phyloP scores from a whole-genome alignment of 2,888 invertebrate genomes.

The Drosophila pseudotakahashii region DNA sequence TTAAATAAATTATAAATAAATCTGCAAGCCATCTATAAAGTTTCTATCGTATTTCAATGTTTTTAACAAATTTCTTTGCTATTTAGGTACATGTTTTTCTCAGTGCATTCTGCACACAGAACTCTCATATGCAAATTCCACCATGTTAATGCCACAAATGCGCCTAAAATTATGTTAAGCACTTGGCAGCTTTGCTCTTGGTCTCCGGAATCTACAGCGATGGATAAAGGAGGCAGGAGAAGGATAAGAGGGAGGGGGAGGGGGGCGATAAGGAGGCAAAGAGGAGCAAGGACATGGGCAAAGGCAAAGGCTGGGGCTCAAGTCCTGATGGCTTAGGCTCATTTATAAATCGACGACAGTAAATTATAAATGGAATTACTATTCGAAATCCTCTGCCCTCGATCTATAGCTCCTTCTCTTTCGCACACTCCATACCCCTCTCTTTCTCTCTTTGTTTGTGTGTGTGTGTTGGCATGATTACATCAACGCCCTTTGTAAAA shows the following conservation, averaged over 20 bases:
- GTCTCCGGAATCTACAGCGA: slow-evolving; percentile 3
- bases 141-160: slow-evolving; percentile 66
- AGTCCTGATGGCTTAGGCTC: slow-evolving; percentile 50
- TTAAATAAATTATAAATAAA: too few species aligned
- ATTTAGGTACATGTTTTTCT: background rate
- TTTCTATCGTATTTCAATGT: too few species aligned
- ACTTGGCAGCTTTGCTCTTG: slow-evolving; percentile 41
- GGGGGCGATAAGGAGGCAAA: slow-evolving; percentile 10
- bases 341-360: slow-evolving; percentile 76
- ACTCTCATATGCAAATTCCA: slow-evolving; percentile 35
- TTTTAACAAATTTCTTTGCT: too few species aligned
- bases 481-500: slow-evolving; percentile 57
- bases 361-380: slow-evolving; percentile 77
- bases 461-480: slow-evolving; percentile 5
- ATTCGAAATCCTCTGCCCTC: slow-evolving; percentile 23
- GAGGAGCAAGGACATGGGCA: background rate
- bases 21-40: too few species aligned
- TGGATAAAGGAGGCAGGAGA: background rate
- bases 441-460: background rate
- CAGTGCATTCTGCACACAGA: slow-evolving; percentile 10
- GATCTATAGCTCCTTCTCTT: background rate
- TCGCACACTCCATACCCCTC: background rate
- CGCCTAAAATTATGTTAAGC: slow-evolving; percentile 71
- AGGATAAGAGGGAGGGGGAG: background rate
- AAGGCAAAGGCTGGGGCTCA: slow-evolving; percentile 10